phyloP scores from a whole-genome alignment of 2,797 vertebrate species.

The Pipistrellus nathusii region DNA sequence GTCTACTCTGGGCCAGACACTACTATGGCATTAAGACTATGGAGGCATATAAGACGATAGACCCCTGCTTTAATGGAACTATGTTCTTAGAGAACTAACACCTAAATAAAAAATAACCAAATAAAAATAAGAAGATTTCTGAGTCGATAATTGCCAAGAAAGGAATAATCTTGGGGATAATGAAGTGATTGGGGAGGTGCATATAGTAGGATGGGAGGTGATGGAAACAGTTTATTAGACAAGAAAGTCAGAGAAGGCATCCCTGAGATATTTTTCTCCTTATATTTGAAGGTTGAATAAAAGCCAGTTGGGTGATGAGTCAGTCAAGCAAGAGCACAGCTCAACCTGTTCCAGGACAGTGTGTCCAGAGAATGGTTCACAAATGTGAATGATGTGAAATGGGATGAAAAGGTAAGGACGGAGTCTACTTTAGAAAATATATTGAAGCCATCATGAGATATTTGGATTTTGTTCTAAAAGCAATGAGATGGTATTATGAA shows the following conservation, averaged over 20 bases:
- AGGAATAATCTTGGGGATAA: neutral
- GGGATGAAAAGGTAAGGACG: neutral
- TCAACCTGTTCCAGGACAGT: neutral
- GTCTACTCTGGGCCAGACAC: neutral
- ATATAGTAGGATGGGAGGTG: accelerated
- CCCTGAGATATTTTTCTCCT: neutral
- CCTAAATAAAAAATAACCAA: neutral
- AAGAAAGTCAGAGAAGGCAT: neutral
- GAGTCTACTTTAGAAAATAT: neutral
- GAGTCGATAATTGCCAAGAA: neutral
- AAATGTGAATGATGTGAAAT: neutral
- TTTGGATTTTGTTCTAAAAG: slow-evolving; percentile 20
- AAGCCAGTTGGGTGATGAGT: neutral
- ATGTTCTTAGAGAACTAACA: neutral
- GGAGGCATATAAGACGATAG: neutral
- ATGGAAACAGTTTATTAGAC: neutral
- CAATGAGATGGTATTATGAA: neutral
- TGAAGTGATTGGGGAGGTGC: neutral
- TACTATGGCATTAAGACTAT: neutral
- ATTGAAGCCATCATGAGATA: neutral
- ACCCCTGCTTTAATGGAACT: neutral
- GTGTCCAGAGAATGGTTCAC: neutral
- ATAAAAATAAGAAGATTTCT: neutral
- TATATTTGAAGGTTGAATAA: neutral
- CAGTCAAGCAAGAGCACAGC: neutral